Conservation (phyloP, 2,888 invertebrate species). For the Parascotia fuliginaria region DNA sequence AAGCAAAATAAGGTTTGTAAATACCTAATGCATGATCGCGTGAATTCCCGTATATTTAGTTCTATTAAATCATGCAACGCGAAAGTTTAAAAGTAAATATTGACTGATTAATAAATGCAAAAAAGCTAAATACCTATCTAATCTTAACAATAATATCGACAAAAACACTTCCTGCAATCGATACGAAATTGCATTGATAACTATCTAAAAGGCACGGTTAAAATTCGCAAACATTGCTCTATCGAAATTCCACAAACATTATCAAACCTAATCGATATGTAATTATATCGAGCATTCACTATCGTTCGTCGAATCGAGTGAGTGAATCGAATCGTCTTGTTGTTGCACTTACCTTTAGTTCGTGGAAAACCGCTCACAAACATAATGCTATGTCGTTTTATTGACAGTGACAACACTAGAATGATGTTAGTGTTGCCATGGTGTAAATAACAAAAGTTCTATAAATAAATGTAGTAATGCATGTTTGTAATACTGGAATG, state of each 20-base stretch:
- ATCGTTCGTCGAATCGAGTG: conserved; percentile 37
- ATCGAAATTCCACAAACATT: conserved; percentile 31
- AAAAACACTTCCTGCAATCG: background rate
- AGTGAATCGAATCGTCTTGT: conserved; percentile 29
- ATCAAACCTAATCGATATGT: conserved; percentile 39
- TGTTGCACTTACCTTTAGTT: conserved; percentile 32
- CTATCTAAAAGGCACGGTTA: background rate
- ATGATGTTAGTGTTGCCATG: conserved; percentile 11
- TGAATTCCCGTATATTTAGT: no score
- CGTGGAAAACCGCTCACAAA: conserved; percentile 31
- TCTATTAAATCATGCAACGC: no score
- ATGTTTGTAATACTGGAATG: background rate
- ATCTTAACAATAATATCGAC: background rate
- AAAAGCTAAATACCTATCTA: background rate
- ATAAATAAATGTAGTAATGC: background rate
- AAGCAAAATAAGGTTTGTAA: no score
- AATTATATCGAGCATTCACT: conserved; percentile 35
- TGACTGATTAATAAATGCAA: no score
- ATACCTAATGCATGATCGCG: no score
- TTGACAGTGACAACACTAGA: conserved; percentile 26
- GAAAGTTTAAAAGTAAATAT: no score
- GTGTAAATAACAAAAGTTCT: conserved; percentile 6
- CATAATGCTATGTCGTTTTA: conserved; percentile 26
- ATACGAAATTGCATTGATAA: conserved; percentile 7
- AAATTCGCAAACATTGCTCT: conserved; percentile 5